Conservation (phyloP, 2,797 vertebrate genomes). For the Sandelia bainsii region DNA sequence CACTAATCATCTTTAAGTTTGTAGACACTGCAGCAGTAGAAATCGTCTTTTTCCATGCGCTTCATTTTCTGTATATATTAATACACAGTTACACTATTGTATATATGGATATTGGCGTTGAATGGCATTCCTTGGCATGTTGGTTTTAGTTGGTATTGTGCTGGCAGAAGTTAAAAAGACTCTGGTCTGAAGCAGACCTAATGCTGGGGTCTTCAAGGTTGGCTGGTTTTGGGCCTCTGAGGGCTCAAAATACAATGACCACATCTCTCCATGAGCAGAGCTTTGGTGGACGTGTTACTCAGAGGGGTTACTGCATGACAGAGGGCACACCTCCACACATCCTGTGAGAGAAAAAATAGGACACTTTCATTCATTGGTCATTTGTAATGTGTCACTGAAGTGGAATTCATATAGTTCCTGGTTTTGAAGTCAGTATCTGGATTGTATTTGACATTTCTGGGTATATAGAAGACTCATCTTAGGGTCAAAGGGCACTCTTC, state of each 20-base stretch:
- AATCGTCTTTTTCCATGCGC: constrained; percentile 6
- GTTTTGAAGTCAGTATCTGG: constrained; percentile 62
- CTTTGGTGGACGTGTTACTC: constrained; percentile 71
- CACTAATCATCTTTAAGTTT: constrained; percentile 34
- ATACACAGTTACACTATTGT: constrained; percentile 53
- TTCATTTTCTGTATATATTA: constrained; percentile 36
- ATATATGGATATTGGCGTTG: constrained; percentile 43
- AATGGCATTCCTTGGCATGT: constrained; percentile 56
- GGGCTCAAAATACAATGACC: constrained; percentile 71
- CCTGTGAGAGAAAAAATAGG: constrained; percentile 64
- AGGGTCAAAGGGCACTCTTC: constrained; percentile 52
- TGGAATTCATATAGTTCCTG: constrained; percentile 58
- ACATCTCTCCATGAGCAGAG: constrained; percentile 62
- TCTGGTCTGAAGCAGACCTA: constrained; percentile 65
- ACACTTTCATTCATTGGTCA: constrained; percentile 57
- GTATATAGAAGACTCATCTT: constrained; percentile 44
- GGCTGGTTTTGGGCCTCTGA: constrained; percentile 72
- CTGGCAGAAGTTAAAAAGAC: constrained; percentile 69
- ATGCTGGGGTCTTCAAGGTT: constrained; percentile 74
- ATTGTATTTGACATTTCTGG: constrained; percentile 69
- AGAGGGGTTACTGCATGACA: constrained; percentile 67
- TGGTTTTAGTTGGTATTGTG: constrained; percentile 58
- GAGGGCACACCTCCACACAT: constrained; percentile 70
- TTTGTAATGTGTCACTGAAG: constrained; percentile 65
- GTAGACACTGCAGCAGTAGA: constrained; percentile 4